Percentiles rank a stretch among this genome's conserved stretches.
Conservation (phyloP, 2,888 invertebrate species). For the Sialis fuliginosa region DNA sequence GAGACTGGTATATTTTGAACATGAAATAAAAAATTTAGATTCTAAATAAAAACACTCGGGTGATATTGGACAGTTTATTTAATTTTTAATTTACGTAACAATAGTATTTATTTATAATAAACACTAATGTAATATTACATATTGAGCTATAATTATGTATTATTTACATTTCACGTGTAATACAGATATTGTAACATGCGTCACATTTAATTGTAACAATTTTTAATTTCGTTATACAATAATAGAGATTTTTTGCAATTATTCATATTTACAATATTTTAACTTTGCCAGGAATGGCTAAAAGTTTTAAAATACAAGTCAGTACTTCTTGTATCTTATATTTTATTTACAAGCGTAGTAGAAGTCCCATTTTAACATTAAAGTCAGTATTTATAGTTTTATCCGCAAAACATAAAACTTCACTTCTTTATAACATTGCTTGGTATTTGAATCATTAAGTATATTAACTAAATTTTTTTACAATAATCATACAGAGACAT, state of each 20-base stretch:
- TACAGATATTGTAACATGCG: background rate
- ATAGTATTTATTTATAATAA: background rate
- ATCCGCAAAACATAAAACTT: background rate
- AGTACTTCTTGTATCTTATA: background rate
- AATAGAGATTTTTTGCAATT: background rate
- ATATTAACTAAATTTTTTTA: background rate
- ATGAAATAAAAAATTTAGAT: no score
- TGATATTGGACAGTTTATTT: background rate
- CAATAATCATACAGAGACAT: no score
- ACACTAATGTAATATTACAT: conserved; percentile 1
- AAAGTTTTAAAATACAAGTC: no score
- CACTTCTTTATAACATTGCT: background rate
- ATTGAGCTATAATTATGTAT: background rate
- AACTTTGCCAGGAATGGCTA: no score
- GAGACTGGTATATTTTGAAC: no score
- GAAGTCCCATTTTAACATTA: background rate
- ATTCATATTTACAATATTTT: background rate
- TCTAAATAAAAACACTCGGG: no score
- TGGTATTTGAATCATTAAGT: background rate
- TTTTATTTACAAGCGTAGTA: background rate
- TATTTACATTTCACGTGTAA: background rate
- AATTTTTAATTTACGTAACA: background rate
- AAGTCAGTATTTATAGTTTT: background rate
- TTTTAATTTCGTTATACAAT: background rate
- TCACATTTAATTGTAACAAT: background rate